phyloP scores from a whole-genome alignment of 1,140 invertebrate species.

The Homalodisca vitripennis region DNA sequence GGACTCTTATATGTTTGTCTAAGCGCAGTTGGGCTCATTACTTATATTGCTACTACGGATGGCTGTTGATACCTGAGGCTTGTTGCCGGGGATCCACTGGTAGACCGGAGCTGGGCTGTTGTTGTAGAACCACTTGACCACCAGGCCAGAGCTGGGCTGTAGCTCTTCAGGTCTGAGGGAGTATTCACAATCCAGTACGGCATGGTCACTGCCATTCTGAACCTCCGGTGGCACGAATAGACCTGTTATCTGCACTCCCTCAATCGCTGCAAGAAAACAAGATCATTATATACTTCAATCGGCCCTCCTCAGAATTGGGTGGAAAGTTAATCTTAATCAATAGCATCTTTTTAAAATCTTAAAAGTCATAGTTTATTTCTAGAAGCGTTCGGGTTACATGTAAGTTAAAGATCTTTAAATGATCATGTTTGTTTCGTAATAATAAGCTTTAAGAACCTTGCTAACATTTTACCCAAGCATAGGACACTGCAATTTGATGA shows the following conservation, averaged over 20 bases:
- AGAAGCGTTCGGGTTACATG: background rate
- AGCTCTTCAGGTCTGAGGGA: conserved; percentile 57
- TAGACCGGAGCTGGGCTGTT: conserved; percentile 65
- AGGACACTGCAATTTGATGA: background rate
- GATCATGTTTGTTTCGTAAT: background rate
- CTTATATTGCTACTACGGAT: too few relatives aligned
- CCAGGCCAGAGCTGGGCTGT: conserved; percentile 54
- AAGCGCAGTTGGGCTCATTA: too few relatives aligned
- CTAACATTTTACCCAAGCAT: background rate
- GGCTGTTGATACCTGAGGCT: conserved; percentile 43
- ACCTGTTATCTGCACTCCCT: conserved; percentile 59
- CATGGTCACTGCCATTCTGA: conserved; percentile 63
- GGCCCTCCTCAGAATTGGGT: background rate
- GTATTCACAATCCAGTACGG: conserved; percentile 75
- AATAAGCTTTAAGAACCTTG: background rate
- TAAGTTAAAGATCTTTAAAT: background rate
- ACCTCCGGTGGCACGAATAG: conserved; percentile 67
- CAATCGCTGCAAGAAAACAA: conserved; percentile 49
- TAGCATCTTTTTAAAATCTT: too few relatives aligned
- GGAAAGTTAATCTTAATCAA: background rate
- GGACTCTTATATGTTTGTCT: too few relatives aligned
- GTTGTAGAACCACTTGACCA: conserved; percentile 79
- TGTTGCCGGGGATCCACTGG: conserved; percentile 66
- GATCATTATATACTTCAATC: background rate
- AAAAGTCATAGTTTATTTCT: background rate